Percentiles rank a stretch among this genome's conserved stretches.
phyloP scores from a whole-genome alignment of 2,888 invertebrate genomes.

The Norana najaformis region DNA sequence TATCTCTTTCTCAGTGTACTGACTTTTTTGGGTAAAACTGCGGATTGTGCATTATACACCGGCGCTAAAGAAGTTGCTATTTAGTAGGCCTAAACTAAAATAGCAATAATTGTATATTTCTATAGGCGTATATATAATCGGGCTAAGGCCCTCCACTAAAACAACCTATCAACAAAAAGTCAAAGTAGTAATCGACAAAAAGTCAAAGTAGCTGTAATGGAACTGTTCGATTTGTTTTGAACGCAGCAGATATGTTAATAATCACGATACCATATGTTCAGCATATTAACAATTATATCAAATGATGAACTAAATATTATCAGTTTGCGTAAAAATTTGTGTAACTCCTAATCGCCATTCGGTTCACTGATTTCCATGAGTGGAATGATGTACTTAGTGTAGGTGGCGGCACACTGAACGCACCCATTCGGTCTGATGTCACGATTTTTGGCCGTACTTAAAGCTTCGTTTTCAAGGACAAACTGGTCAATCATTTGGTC shows the following conservation, averaged over 20 bases:
- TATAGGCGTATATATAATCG: not conserved
- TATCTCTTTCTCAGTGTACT: too few relatives aligned
- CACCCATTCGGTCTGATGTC: not conserved
- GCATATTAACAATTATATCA: not conserved
- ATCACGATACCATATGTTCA: not conserved
- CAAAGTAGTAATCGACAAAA: too few relatives aligned
- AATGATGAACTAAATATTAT: not conserved
- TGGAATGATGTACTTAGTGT: slow-evolving; percentile 20
- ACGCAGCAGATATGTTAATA: not conserved
- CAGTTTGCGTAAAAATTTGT: not conserved
- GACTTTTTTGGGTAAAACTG: too few relatives aligned
- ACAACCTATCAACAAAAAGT: not conserved
- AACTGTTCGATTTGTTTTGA: not conserved
- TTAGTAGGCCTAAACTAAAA: too few relatives aligned
- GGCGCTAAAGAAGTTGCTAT: too few relatives aligned
- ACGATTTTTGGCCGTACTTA: not conserved
- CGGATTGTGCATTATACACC: too few relatives aligned
- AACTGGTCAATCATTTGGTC: slow-evolving; percentile 19
- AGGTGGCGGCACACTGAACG: not conserved
- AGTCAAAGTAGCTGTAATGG: not conserved
- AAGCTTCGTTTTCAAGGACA: not conserved
- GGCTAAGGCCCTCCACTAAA: not conserved
- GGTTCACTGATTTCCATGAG: slow-evolving; percentile 9
- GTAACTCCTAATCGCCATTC: slow-evolving; percentile 16
- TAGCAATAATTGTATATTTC: not conserved